Evolutionary conservation across 2,888 invertebrate species (phyloP).

Genomic region (Linnaemya tessellans): DNA sequence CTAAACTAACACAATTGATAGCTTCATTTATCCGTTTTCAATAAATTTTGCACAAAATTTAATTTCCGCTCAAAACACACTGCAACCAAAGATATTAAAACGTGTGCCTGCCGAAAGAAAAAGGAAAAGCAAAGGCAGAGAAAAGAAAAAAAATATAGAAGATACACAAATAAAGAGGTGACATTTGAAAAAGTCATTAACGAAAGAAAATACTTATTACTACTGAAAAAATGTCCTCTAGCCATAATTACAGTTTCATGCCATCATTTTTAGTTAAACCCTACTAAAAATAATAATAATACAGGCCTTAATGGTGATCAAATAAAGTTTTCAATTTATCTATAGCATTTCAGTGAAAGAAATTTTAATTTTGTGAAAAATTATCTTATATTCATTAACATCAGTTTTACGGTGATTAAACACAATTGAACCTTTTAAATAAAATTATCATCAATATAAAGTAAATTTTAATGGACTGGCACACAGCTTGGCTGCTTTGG

Average conservation of each 20-base stretch:
- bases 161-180: conserved; percentile 54
- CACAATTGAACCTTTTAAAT: conserved; percentile 70
- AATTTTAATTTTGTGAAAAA: conserved; percentile 47
- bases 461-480: conserved; percentile 30
- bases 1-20: conserved; percentile 68
- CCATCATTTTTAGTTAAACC: conserved; percentile 9
- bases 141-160: neutral
- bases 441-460: conserved; percentile 58
- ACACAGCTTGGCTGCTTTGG: neutral
- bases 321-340: conserved; percentile 58
- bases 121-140: conserved; percentile 15
- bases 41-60: conserved; percentile 81
- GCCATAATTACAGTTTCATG: conserved; percentile 55
- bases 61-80: conserved; percentile 80
- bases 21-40: conserved; percentile 82
- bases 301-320: conserved; percentile 30
- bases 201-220: neutral
- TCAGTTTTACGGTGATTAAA: conserved; percentile 72
- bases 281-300: neutral
- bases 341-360: neutral
- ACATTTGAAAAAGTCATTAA: conserved; percentile 54
- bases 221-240: conserved; percentile 46
- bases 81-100: conserved; percentile 24
- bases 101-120: neutral
- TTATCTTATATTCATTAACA: conserved; percentile 68